phyloP scores from a whole-genome alignment of 92 coral and sea anemone genomes.

The Porites lobata region DNA sequence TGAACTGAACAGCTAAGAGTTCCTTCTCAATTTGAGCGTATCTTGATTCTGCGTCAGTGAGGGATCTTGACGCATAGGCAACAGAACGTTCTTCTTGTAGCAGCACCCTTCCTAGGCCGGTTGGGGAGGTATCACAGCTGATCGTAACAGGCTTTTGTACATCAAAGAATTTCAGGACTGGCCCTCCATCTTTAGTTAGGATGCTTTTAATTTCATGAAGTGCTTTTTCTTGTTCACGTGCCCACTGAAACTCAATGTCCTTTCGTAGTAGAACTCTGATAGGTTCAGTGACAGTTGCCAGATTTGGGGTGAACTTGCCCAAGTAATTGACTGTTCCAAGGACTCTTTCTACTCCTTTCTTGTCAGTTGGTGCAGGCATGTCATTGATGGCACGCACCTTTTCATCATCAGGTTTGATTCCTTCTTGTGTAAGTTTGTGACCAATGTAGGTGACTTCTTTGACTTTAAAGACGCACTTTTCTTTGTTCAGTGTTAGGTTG shows the following conservation, averaged over 20 bases:
- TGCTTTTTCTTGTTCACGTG: too few species aligned
- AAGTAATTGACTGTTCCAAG: constrained; percentile 50
- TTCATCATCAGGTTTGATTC: constrained; percentile 10
- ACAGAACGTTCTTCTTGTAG: constrained; percentile 44
- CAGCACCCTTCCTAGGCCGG: too few species aligned
- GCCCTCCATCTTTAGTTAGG: constrained; percentile 3
- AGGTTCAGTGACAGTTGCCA: constrained; percentile 39
- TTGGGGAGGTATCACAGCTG: too few species aligned
- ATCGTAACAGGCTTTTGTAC: neutral
- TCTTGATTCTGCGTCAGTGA: neutral
- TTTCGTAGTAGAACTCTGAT: too few species aligned
- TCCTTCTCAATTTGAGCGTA: constrained; percentile 60
- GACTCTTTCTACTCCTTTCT: constrained; percentile 52
- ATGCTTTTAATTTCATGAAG: constrained; percentile 15
- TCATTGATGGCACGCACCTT: constrained; percentile 33
- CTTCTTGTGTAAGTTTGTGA: constrained; percentile 38
- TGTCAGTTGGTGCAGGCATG: constrained; percentile 57
- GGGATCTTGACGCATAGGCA: neutral
- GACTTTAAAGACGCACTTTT: constrained; percentile 52
- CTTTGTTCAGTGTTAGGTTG: constrained; percentile 14
- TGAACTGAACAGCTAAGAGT: constrained; percentile 57
- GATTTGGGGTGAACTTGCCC: constrained; percentile 44
- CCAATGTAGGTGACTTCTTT: constrained; percentile 62
- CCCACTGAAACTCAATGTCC: too few species aligned
- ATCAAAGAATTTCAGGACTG: neutral